phyloP scores from a whole-genome alignment of 2,113 vertebrate genomes.

The Gallinago paraguaiae region DNA sequence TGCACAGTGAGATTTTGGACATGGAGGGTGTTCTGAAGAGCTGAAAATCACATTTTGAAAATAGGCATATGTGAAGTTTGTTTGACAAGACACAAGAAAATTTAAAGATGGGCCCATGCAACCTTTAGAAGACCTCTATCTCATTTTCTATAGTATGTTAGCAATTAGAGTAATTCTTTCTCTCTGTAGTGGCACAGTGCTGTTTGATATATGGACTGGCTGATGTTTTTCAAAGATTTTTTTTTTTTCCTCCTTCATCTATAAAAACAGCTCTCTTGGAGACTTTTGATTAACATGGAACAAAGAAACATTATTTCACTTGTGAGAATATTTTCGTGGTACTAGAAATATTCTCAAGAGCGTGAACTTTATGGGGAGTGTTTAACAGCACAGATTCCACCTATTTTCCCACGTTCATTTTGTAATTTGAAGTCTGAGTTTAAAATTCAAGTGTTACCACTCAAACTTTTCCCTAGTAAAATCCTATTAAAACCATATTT shows the following conservation, averaged over 20 bases:
- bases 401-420: conserved; percentile 30
- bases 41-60: not conserved
- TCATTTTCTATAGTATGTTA: not conserved
- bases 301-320: conserved; percentile 15
- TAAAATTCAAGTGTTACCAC: not conserved
- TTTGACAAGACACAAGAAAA: not conserved
- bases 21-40: not conserved
- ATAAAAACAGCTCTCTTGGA: not conserved
- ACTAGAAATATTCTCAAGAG: conserved; percentile 33
- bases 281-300: conserved; percentile 29
- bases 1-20: not conserved
- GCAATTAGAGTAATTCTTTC: conserved; percentile 2
- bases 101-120: not conserved
- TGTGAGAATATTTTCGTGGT: not conserved
- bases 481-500: conserved; percentile 49
- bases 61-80: not conserved
- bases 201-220: not conserved
- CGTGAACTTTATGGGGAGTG: conserved; percentile 9
- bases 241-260: not conserved
- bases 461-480: not conserved
- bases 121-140: not conserved
- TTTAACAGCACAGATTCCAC: conserved; percentile 22
- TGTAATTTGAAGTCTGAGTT: not conserved
- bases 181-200: not conserved
- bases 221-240: not conserved